These are phyloP conservation scores for Calonectris borealis DNA, from an alignment of 2,113 vertebrate species.

Conservation along the genomic window DNA sequence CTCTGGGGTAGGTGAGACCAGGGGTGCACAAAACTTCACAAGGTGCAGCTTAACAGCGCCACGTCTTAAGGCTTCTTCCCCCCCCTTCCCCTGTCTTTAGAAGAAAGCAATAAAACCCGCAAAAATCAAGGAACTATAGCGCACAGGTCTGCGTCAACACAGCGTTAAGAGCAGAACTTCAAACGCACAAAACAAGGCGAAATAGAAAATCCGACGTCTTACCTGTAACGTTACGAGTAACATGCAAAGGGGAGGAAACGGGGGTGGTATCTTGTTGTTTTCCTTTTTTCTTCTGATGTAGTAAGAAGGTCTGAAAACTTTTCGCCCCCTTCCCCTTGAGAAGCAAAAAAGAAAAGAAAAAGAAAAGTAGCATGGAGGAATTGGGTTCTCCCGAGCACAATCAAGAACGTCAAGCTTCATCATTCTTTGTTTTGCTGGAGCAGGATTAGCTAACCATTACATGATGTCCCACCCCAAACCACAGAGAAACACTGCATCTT, in stretches of 20 bases:
- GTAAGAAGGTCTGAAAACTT: slow-evolving; percentile 25
- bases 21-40: not conserved
- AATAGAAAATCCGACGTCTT: accelerated
- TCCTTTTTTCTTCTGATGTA: not conserved
- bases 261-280: not conserved
- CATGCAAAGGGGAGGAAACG: not conserved
- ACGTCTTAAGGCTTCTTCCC: not conserved
- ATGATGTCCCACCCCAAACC: not conserved
- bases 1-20: not conserved
- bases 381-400: not conserved
- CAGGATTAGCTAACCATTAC: not conserved
- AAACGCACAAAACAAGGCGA: not conserved
- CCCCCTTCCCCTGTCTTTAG: not conserved
- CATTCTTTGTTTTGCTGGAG: not conserved
- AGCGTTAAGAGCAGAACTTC: not conserved
- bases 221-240: not conserved
- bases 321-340: slow-evolving; percentile 43
- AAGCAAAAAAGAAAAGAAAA: not conserved
- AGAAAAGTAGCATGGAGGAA: not conserved
- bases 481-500: not conserved
- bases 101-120: not conserved
- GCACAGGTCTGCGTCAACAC: not conserved
- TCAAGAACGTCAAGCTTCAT: not conserved
- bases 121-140: not conserved
- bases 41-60: not conserved